These are phyloP conservation scores for Eupithecia subfuscata DNA, from an alignment of 2,888 invertebrate species.

Conservation along the genomic window DNA sequence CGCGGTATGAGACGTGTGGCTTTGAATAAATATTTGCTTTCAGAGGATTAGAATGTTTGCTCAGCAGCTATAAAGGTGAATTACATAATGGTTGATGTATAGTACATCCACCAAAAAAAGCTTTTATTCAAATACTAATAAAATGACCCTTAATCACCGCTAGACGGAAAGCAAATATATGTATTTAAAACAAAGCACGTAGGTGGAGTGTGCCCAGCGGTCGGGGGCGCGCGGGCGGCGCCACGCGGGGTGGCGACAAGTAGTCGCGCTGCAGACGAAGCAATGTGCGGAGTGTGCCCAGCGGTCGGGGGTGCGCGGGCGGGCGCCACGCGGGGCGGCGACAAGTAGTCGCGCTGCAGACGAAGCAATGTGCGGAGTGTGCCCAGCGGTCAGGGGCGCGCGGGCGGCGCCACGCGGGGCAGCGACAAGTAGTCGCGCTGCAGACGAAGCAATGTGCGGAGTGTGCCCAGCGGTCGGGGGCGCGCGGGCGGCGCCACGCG, in stretches of 20 bases:
- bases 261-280: conserved; percentile 40
- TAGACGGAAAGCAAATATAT: background rate
- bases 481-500: conserved; percentile 10
- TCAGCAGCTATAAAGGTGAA: background rate
- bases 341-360: conserved; percentile 43
- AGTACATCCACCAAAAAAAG: background rate
- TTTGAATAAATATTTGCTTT: conserved; percentile 5
- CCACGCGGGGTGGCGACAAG: conserved; percentile 23
- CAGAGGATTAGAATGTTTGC: conserved; percentile 3
- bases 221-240: no score
- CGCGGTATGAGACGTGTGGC: background rate
- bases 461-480: no score
- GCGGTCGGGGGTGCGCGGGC: background rate
- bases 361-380: conserved; percentile 63
- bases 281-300: no score
- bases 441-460: conserved; percentile 60
- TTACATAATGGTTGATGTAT: background rate
- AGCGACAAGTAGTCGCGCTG: conserved; percentile 39
- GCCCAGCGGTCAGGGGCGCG: no score
- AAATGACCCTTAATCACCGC: conserved; percentile 5
- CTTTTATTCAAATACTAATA: conserved; percentile 2
- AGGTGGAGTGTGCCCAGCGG: conserved; percentile 34
- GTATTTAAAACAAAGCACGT: background rate
- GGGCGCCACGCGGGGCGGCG: conserved; percentile 23
- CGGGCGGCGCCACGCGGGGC: conserved; percentile 10